Percentiles rank a stretch among this genome's conserved stretches.
Conservation (phyloP, 2,113 vertebrate genomes). For the Pomatostomus ruficeps region DNA sequence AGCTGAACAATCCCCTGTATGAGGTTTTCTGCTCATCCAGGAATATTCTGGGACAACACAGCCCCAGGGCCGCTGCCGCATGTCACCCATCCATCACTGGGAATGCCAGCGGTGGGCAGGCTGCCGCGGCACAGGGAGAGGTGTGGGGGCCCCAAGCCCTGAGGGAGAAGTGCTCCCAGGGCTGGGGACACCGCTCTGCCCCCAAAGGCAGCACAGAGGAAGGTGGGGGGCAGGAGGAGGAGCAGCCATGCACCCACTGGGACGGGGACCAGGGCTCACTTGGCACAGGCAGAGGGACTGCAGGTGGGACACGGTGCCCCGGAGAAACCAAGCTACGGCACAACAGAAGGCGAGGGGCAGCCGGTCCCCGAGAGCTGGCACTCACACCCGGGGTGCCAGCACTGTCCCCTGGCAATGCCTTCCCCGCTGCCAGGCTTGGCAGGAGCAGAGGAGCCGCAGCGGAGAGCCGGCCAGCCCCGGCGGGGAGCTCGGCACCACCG, state of each 20-base stretch:
- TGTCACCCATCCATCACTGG: rapidly evolving
- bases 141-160: rapidly evolving
- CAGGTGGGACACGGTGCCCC: neutral
- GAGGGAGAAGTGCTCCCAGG: rapidly evolving
- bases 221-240: neutral
- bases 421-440: neutral
- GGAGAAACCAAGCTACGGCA: neutral
- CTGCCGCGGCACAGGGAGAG: rapidly evolving
- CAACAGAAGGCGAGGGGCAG: neutral
- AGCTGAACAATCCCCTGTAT: neutral
- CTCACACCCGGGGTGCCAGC: neutral
- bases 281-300: neutral
- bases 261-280: rapidly evolving
- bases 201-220: rapidly evolving
- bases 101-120: rapidly evolving
- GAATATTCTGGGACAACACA: neutral
- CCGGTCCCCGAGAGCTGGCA: neutral
- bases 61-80: neutral
- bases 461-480: neutral
- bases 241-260: rapidly evolving
- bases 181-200: neutral
- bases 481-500: neutral
- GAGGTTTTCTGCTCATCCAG: neutral
- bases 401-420: neutral
- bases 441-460: neutral